Base-by-base conservation (phyloP, 1,140 invertebrate species). In the Drosophila littoralis region DNA sequence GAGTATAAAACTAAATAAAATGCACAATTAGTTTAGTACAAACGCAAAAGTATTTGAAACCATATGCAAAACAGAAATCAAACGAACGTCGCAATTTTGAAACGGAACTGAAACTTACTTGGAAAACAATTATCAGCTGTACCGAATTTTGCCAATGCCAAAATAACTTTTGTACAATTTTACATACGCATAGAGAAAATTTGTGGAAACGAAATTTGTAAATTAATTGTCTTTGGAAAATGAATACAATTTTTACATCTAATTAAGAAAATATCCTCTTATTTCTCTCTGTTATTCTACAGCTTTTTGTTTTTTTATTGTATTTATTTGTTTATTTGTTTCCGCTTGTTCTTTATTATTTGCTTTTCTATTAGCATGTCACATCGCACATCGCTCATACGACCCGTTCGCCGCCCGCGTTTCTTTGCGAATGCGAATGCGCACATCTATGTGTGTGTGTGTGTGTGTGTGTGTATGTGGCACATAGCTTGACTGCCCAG, bases 121-220 rank as follows among this genome's bases (percentile, higher is more conserved):
- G 91, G 91, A 91, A 92, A 92, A 79, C 91, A 92, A 92, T 92
- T 92, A 80, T 92, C 91, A 67, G 89, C 88, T 74, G 70, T 75
- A 73, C 77, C 79, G 77, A 89, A 82, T 82, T 91, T 92, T 74
- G 73, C 75, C 77, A 85, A 85, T 81, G 84, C 71, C 83, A 89
- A 84, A 75, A 91, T 54, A 89, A 92, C 91, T 91, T 73, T 71
- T 55, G 73, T 70, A 59, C 38, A 45, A 28, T 28, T 28, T 28
- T 28, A 28, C 22, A 28, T 28, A 28, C 22, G 22, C 22, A 28
- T 28, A 2, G 22, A 28, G 22, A 28, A 28, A 28, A 28, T 28
- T 28, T 28, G 22, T 28, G 22, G 0, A 28, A 28, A 28, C 22
- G 22, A 28, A 28, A 28, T 28, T 28, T 28, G 22, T 28, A 28